These are phyloP conservation scores for Corvus moneduloides DNA, from an alignment of 2,113 vertebrate species.

Conservation along the genomic window DNA sequence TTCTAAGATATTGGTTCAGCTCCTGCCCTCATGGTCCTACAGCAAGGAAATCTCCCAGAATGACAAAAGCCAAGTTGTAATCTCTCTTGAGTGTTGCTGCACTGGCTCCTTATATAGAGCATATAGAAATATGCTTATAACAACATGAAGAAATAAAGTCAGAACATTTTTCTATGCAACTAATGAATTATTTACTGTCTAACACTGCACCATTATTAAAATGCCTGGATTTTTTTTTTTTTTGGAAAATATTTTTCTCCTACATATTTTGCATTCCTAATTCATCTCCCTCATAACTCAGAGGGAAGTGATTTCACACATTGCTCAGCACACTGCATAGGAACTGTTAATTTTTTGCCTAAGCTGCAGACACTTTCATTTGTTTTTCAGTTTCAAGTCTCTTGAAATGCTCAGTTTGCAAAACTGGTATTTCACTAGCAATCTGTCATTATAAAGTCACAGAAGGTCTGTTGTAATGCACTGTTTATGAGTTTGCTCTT, in stretches of 20 bases:
- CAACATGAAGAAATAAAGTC: not conserved
- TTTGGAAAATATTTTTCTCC: not conserved
- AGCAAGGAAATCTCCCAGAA: not conserved
- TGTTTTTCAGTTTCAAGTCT: not conserved
- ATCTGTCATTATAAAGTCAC: not conserved
- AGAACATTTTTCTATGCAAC: not conserved
- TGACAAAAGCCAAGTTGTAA: not conserved
- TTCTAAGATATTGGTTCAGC: not conserved
- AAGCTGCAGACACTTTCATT: not conserved
- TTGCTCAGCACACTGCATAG: not conserved
- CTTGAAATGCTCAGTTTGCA: not conserved
- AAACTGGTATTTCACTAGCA: not conserved
- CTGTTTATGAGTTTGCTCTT: not conserved
- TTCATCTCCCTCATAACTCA: not conserved
- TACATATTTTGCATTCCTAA: not conserved
- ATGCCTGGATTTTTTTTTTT: accelerated
- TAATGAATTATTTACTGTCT: not conserved
- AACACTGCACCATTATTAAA: not conserved
- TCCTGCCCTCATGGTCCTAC: not conserved
- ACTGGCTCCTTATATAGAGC: not conserved
- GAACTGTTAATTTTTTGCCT: not conserved
- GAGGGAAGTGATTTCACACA: not conserved
- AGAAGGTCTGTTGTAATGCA: not conserved
- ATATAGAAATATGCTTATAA: not conserved
- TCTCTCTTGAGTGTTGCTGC: not conserved